Base-by-base conservation (phyloP, 2,113 vertebrate species). In the Vidua chalybeata region DNA sequence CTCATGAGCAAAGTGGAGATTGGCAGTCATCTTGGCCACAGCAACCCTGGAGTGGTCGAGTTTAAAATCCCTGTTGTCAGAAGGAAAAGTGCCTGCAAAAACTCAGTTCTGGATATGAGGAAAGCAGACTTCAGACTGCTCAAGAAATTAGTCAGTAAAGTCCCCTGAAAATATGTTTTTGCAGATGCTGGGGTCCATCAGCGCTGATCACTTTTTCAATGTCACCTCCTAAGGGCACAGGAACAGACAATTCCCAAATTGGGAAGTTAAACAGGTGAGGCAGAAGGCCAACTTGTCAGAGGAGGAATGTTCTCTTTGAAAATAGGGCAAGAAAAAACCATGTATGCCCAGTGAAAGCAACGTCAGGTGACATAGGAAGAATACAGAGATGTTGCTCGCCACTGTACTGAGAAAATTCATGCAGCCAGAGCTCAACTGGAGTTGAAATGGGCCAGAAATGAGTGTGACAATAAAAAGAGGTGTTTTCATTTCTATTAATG, bases 21-120 rank as follows among this genome's bases (percentile, higher is more conserved):
- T 61, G 54, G 11, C 4, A 7, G 27, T 14, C 0, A 0, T 28
- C 39, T 69, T 61, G 73, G 33, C 55, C 37, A 46, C 33, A 87
- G 37, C 0, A 0, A 37, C 18, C 18, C 8, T 37, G 46, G 52
- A 52, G 8, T 23, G 11, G 69, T 54, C 0, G 2, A 69, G 10
- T 37, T 61, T 45, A 28, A 77, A 61, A 69, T 77, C 55, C 33
- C 15, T 39, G 4, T 20, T 69, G 46, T 54, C 22, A 52, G 63
- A 45, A 52, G 18, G 18, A 39, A 46, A 52, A 52, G 22, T 61
- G 14, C 17, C 22, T 45, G 22, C 17, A 45, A 61, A 77, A 52
- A 15, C 9, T 61, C 27, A 61, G 22, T 14, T 77, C 46, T 23
- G 27, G 22, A 28, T 15, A 52, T 37, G 39, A 69, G 22, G 27